Conservation (phyloP, 1,140 invertebrate species). For the Plodia interpunctella region DNA sequence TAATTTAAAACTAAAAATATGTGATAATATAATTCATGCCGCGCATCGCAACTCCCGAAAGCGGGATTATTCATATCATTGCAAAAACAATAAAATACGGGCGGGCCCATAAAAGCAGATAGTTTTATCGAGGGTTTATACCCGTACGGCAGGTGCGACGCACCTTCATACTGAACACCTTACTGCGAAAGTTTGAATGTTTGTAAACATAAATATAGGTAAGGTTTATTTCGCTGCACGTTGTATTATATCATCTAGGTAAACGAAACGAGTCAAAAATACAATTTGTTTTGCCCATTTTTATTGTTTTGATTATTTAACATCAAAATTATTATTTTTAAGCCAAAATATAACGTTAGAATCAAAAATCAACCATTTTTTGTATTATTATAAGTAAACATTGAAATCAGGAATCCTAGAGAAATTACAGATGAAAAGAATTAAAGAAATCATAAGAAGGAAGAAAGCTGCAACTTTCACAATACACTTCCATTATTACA, state of each 20-base stretch:
- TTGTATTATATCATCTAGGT: not conserved
- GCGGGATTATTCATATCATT: constrained; percentile 6
- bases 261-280: too few species aligned
- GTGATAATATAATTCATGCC: not conserved
- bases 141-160: not conserved
- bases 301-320: too few species aligned
- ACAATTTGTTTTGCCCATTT: too few species aligned
- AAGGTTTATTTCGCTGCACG: not conserved
- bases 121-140: constrained; percentile 5
- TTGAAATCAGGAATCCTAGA: too few species aligned
- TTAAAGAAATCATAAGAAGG: too few species aligned
- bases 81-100: constrained; percentile 1
- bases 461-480: too few species aligned
- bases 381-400: too few species aligned
- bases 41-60: not conserved
- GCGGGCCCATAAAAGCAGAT: constrained; percentile 2
- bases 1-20: not conserved
- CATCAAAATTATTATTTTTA: too few species aligned
- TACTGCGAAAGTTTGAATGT: not conserved
- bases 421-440: too few species aligned
- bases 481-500: not conserved
- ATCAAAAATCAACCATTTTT: too few species aligned
- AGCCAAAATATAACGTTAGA: too few species aligned
- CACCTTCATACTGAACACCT: not conserved
- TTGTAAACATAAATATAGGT: constrained; percentile 5